Evolutionary conservation across 2,113 vertebrate genomes (phyloP).

Genomic region (Perca fluviatilis): DNA sequence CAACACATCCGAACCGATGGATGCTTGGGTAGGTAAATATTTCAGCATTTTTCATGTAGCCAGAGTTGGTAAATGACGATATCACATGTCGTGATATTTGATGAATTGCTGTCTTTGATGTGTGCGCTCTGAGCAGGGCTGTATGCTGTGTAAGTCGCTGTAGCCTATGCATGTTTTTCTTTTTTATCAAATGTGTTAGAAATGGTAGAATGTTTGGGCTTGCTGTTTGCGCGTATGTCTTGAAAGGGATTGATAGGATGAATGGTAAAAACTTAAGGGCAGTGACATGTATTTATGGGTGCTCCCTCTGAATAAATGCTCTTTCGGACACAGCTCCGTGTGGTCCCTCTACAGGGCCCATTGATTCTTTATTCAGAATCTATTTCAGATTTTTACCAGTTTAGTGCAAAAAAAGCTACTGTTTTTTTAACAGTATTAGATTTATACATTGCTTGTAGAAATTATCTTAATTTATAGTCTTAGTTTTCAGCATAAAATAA

Average conservation of each 20-base stretch:
- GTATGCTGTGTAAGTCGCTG: constrained; percentile 76
- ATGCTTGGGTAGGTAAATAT: constrained; percentile 95
- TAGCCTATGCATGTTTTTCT: constrained; percentile 81
- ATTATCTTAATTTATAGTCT: neutral
- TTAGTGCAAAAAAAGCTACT: neutral
- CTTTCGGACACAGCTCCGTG: constrained; percentile 81
- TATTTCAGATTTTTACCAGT: constrained; percentile 62
- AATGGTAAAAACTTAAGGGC: constrained; percentile 54
- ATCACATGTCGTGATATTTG: constrained; percentile 93
- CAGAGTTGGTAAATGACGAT: constrained; percentile 92
- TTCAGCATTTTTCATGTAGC: constrained; percentile 91
- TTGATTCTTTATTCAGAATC: constrained; percentile 70
- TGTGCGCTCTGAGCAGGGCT: constrained; percentile 86
- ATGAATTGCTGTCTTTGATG: constrained; percentile 94
- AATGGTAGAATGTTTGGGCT: constrained; percentile 7
- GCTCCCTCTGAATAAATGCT: constrained; percentile 84
- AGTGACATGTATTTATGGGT: constrained; percentile 66
- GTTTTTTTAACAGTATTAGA: neutral
- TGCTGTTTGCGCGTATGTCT: constrained; percentile 11
- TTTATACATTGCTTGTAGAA: neutral
- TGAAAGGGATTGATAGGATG: constrained; percentile 39
- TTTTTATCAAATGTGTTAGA: constrained; percentile 5
- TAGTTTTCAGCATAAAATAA: constrained; percentile 7
- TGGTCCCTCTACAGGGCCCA: constrained; percentile 82
- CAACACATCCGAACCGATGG: constrained; percentile 89